Base-by-base conservation (phyloP, 2,888 invertebrate genomes). In the Aquatica leii region DNA sequence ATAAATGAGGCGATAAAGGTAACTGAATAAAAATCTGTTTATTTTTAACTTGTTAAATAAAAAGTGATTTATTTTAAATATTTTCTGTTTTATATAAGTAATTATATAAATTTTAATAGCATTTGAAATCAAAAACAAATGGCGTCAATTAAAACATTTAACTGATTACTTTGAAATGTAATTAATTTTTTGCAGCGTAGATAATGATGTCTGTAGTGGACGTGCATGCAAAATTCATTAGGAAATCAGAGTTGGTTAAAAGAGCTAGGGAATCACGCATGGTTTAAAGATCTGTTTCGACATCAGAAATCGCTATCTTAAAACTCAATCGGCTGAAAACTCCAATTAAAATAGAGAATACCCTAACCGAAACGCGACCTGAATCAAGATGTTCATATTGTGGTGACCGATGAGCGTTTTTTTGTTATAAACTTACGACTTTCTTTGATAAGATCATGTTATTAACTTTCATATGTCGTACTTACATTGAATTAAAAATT, bases 271-370 rank as follows among this genome's bases (percentile, higher is more conserved):
- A 57, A 69, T 71, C 69, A 71, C 71, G 72, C 72, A 72, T 72
- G 65, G 66, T 67, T 56, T 68, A 55, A 62, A 70, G 71, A 73
- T 74, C 73, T 73, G 74, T 74, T 75, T 73, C 74, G 74, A 75
- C 72, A 72, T 71, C 71, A 74, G 69, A 73, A 69, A 71, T 73
- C 71, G 72, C 71, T 74, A 74, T 74, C 72, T 71, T 62, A 71
- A 24, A 68, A 66, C 69, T 72, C 76, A 76, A 77, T 77, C 77
- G 77, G 76, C 73, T 72, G 75, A 74, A 77, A 77, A 77, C 71
- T 77, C 74, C 77, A 77, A 77, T 77, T 77, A 77, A 77, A 65
- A 65, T 62, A 62, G 59, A 59, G 59, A 55, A 62, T 65, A 62
- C 65, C 59, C 50, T 43, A 50, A 53, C 24, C 59, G 54, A 59